phyloP scores from a whole-genome alignment of 2,797 vertebrate species.

The Poecilia gillii region DNA sequence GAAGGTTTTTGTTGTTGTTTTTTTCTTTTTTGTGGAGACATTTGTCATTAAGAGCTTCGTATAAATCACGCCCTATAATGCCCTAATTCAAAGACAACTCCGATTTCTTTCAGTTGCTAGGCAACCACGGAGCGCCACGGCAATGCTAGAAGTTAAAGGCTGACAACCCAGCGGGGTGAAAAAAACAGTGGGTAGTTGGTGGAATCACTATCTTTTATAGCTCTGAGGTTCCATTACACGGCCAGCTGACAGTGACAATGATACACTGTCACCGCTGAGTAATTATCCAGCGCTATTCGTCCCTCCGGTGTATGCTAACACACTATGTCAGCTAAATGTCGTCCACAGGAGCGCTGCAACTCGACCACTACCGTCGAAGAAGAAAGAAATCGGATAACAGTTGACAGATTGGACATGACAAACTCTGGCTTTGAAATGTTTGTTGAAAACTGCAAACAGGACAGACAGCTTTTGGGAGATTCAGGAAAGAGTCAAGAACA shows the following conservation, averaged over 20 bases:
- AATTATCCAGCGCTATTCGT: constrained; percentile 56
- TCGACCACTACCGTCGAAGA: constrained; percentile 14
- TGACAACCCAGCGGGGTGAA: constrained; percentile 43
- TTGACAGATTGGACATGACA: constrained; percentile 11
- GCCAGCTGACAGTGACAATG: constrained; percentile 65
- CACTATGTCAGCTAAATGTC: constrained; percentile 29
- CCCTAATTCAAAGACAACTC: constrained; percentile 76
- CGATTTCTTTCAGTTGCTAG: constrained; percentile 79
- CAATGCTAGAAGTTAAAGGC: constrained; percentile 67
- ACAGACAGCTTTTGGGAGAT: neutral
- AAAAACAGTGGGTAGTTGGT: constrained; percentile 60
- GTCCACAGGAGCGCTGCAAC: constrained; percentile 9
- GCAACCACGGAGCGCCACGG: constrained; percentile 72
- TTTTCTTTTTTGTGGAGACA: constrained; percentile 47
- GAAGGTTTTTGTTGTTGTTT: neutral
- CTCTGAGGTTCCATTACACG: constrained; percentile 62
- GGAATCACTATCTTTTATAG: constrained; percentile 71
- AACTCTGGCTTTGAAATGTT: neutral
- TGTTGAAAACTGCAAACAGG: neutral
- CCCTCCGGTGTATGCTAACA: constrained; percentile 30
- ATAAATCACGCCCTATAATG: constrained; percentile 66
- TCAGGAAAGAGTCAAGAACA: neutral
- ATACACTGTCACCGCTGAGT: constrained; percentile 62
- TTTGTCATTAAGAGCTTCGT: constrained; percentile 59
- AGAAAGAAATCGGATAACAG: constrained; percentile 5